These are phyloP conservation scores for Bufo bufo DNA, from an alignment of 2,113 vertebrate genomes.

Conservation along the genomic window DNA sequence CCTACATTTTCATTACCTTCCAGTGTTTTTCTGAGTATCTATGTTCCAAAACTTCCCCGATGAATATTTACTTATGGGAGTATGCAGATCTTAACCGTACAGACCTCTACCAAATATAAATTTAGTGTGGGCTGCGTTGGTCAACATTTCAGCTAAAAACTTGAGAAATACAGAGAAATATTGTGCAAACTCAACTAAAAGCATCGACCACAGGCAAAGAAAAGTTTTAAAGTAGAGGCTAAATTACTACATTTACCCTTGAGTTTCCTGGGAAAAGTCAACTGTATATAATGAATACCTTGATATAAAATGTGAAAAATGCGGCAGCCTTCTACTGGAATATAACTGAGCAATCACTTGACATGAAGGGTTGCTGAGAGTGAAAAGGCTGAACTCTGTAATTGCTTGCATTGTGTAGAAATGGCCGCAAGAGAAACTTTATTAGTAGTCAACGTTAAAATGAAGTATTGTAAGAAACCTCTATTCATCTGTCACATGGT, in stretches of 20 bases:
- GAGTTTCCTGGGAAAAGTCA: background rate
- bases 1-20: too few species aligned
- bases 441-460: constrained; percentile 24
- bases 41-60: background rate
- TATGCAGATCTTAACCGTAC: too few species aligned
- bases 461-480: background rate
- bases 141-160: background rate
- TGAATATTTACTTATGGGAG: too few species aligned
- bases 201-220: background rate
- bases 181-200: background rate
- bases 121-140: background rate
- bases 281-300: constrained; percentile 37
- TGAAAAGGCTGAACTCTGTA: constrained; percentile 17
- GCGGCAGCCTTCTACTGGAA: constrained; percentile 25
- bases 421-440: background rate
- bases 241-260: constrained; percentile 18
- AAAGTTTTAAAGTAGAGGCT: background rate
- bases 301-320: constrained; percentile 28
- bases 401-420: constrained; percentile 30
- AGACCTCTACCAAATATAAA: background rate
- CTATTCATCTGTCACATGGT: background rate
- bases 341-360: constrained; percentile 20
- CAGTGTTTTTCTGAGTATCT: background rate
- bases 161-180: background rate
- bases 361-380: constrained; percentile 31